phyloP scores from a whole-genome alignment of 1,140 invertebrate genomes.

The Idris sp. region DNA sequence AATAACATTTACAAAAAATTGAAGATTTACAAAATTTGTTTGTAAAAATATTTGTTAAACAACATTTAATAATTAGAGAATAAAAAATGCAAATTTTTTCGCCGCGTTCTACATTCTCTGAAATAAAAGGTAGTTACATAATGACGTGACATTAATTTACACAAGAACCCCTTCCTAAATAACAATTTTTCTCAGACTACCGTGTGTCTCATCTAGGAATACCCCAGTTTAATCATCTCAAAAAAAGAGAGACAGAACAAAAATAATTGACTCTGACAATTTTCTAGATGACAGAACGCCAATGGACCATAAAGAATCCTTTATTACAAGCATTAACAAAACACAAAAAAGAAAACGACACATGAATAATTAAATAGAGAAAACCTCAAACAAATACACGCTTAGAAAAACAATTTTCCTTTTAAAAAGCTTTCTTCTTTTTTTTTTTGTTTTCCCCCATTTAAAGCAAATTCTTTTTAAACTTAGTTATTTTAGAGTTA shows the following conservation, averaged over 20 bases:
- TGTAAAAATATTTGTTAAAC: too few relatives aligned
- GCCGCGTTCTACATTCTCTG: neutral
- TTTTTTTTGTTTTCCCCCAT: too few relatives aligned
- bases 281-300: constrained; percentile 24
- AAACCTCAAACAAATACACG: too few relatives aligned
- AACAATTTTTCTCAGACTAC: constrained; percentile 24
- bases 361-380: neutral
- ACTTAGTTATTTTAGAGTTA: too few relatives aligned
- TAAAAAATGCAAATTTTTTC: too few relatives aligned
- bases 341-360: neutral
- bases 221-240: constrained; percentile 26
- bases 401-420: too few relatives aligned
- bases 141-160: constrained; percentile 31
- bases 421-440: too few relatives aligned
- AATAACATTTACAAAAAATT: too few relatives aligned
- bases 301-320: constrained; percentile 13
- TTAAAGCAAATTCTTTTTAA: too few relatives aligned
- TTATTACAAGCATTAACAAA: constrained; percentile 24
- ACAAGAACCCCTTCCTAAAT: constrained; percentile 13
- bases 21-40: too few relatives aligned
- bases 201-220: constrained; percentile 6
- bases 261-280: constrained; percentile 14
- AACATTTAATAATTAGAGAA: too few relatives aligned
- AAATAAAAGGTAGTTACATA: constrained; percentile 10
- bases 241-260: constrained; percentile 7